Conservation (phyloP, 2,888 invertebrate species). For the Mesochorus sp. region DNA sequence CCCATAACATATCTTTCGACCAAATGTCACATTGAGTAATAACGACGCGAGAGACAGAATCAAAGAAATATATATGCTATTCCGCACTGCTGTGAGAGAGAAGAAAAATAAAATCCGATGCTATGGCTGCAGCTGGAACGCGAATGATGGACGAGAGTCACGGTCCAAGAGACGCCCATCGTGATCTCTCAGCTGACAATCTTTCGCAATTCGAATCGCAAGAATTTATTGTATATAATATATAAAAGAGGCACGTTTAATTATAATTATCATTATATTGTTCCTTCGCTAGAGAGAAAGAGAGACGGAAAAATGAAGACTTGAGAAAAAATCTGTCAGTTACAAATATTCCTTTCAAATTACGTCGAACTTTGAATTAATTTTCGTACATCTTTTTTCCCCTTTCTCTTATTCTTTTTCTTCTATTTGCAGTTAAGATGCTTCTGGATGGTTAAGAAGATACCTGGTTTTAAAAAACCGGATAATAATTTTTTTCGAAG, state of each 20-base stretch:
- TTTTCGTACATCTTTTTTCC: slow-evolving; percentile 20
- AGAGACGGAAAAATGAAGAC: neutral
- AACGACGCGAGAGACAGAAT: slow-evolving; percentile 16
- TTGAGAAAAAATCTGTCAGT: neutral
- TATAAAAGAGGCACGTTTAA: neutral
- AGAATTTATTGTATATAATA: neutral
- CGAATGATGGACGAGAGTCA: slow-evolving; percentile 56
- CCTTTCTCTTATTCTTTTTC: neutral
- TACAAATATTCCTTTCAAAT: neutral
- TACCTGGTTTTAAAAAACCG: too few species aligned
- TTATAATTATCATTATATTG: neutral
- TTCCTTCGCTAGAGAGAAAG: neutral
- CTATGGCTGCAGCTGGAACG: neutral
- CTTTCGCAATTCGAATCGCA: slow-evolving; percentile 15
- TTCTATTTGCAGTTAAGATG: neutral
- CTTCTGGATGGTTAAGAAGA: too few species aligned
- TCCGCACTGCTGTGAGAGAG: neutral
- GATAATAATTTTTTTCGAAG: too few species aligned
- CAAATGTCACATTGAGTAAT: slow-evolving; percentile 61
- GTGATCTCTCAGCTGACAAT: slow-evolving; percentile 40
- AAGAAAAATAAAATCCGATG: neutral
- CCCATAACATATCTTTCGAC: slow-evolving; percentile 52
- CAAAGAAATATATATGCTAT: neutral
- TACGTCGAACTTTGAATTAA: slow-evolving; percentile 3
- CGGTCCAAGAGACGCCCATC: slow-evolving; percentile 44